Evolutionary conservation across 2,113 vertebrate genomes (phyloP).

Genomic region (Uropsilus gracilis): DNA sequence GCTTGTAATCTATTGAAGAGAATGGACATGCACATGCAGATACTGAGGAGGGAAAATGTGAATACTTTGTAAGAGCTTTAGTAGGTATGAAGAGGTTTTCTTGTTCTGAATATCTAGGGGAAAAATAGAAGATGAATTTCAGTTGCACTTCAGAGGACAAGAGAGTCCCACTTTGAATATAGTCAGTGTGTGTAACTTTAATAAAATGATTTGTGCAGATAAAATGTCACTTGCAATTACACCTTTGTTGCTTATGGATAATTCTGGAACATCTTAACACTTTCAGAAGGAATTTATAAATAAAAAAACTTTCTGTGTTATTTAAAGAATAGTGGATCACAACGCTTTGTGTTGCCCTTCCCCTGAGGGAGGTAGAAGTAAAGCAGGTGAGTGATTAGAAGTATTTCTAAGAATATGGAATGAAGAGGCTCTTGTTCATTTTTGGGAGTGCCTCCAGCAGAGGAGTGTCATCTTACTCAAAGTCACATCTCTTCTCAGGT

Average conservation of each 20-base stretch:
- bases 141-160: not conserved
- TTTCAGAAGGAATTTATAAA: no score
- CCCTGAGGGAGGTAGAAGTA: not conserved
- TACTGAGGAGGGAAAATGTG: not conserved
- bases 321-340: not conserved
- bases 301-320: no score
- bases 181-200: not conserved
- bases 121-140: not conserved
- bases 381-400: not conserved
- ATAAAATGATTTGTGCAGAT: not conserved
- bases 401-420: not conserved
- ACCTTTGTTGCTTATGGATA: no score
- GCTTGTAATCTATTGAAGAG: not conserved
- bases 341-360: not conserved
- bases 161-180: not conserved
- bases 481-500: not conserved
- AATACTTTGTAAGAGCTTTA: not conserved
- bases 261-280: no score
- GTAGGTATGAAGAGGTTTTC: not conserved
- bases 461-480: not conserved
- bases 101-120: not conserved
- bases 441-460: not conserved
- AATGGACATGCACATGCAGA: not conserved
- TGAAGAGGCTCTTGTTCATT: not conserved
- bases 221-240: not conserved